Evolutionary conservation across 2,113 vertebrate species (phyloP), one percentile per base, ranked within the genome.

Genomic region (Malurus cyaneus): DNA sequence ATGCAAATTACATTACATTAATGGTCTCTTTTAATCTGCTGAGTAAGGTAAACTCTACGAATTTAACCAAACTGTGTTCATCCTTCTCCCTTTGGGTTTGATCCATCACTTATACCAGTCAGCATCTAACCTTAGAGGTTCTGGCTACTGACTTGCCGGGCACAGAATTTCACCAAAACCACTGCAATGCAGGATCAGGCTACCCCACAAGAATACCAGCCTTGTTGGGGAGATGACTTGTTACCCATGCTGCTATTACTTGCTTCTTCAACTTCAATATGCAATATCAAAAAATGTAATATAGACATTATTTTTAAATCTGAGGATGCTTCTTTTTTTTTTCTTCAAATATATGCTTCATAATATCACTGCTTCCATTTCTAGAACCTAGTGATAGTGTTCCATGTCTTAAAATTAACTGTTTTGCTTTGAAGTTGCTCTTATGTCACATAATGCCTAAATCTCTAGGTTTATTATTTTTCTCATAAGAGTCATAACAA

Each of bases 141-240:
- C 29, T 52, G 71, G 24, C 25, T 65, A 5, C 50, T 47, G 9
- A 3, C 34, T 34, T 6, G 49, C 17, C 41, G 31, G 28, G 77
- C 61, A 31, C 26, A 1, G 12, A 64, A 57, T 69, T n/a, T 25
- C 49, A 19, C 41, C 16, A 2, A 18, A 34, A 19, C 28, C 46
- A 9, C 32, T 9, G 20, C 16, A 4, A 7, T 19, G 17, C 36
- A 34, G 56, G 60, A 31, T 46, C n/a, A 13, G 53, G 17, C n/a
- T 34, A 8, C 12, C 39, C 31, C 26, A 13, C 12, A 23, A 31
- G 25, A 42, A 5, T 8, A 4, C 8, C 0, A 0, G 1, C 44
- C 39, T 49, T 14, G 1, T 29, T 5, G 28, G 15, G 14, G 32
- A 29, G 3, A 8, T n/a, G 56, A 44, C 56, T 67, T 0, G 0